Evolutionary conservation across 2,888 invertebrate species (phyloP).

Genomic region (Coleophora deauratella): DNA sequence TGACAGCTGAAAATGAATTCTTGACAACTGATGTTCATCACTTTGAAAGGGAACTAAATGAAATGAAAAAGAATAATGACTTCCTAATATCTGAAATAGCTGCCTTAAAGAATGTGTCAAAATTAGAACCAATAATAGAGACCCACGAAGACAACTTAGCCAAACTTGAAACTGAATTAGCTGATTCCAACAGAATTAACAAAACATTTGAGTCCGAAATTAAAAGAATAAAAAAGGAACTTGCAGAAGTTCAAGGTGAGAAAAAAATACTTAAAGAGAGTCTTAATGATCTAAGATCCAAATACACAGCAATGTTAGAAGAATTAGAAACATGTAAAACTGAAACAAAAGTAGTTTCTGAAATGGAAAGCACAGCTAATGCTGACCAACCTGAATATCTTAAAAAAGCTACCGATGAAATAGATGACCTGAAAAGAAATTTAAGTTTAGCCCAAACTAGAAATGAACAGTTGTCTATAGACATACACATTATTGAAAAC

Average conservation of each 20-base stretch:
- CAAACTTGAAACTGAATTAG: constrained; percentile 78
- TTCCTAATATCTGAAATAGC: constrained; percentile 79
- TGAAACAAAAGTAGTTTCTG: constrained; percentile 61
- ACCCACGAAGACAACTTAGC: constrained; percentile 80
- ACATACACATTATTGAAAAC: constrained; percentile 67
- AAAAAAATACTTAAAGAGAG: constrained; percentile 65
- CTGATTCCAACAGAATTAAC: constrained; percentile 74
- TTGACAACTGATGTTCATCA: constrained; percentile 61
- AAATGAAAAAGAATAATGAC: constrained; percentile 82
- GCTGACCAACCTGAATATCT: constrained; percentile 34
- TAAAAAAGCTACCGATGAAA: constrained; percentile 44
- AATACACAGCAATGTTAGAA: constrained; percentile 66
- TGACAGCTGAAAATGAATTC: constrained; percentile 64
- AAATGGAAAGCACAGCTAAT: constrained; percentile 54
- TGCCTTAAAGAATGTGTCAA: constrained; percentile 76
- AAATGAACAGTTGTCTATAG: constrained; percentile 65
- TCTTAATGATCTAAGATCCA: constrained; percentile 66
- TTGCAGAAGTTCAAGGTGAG: constrained; percentile 54
- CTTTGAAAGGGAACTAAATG: constrained; percentile 76
- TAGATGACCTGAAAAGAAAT: constrained; percentile 56
- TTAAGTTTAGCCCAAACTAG: constrained; percentile 46
- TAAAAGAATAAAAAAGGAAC: constrained; percentile 69
- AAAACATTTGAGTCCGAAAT: constrained; percentile 76
- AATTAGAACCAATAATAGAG: constrained; percentile 81
- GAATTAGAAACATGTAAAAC: constrained; percentile 55